Evolutionary conservation across 2,797 vertebrate genomes (phyloP).

Genomic region (Peromyscus melanophrys): DNA sequence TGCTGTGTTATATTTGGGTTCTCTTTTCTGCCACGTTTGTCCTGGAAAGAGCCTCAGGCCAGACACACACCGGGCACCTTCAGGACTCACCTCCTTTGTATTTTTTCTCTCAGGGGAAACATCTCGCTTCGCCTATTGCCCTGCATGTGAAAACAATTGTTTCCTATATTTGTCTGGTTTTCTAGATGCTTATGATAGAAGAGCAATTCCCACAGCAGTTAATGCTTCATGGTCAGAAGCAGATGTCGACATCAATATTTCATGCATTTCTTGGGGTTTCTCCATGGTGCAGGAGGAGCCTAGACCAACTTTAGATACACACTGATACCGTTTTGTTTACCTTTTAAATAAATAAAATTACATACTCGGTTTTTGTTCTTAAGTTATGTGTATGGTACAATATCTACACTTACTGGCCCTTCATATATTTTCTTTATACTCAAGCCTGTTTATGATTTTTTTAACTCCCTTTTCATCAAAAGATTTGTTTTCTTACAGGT

Average conservation of each 20-base stretch:
- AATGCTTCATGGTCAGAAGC: slow-evolving; percentile 58
- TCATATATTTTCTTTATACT: neutral
- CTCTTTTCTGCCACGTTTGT: neutral
- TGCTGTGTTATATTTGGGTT: neutral
- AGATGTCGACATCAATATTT: slow-evolving; percentile 65
- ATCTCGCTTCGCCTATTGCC: neutral
- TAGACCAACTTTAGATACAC: slow-evolving; percentile 6
- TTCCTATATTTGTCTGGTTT: slow-evolving; percentile 60
- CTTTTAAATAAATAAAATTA: slow-evolving; percentile 51
- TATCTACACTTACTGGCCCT: neutral
- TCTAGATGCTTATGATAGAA: slow-evolving; percentile 12
- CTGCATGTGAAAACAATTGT: slow-evolving; percentile 46
- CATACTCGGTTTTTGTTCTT: neutral
- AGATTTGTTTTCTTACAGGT: slow-evolving; percentile 43
- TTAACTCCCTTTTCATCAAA: neutral
- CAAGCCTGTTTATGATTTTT: neutral
- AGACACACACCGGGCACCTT: neutral
- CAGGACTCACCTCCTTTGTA: neutral
- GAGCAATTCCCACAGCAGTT: slow-evolving; percentile 14
- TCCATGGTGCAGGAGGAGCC: neutral
- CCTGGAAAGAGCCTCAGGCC: neutral
- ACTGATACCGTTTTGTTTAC: slow-evolving; percentile 39
- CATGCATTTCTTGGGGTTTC: slow-evolving; percentile 24
- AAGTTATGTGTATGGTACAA: neutral
- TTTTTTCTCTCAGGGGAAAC: neutral